These are phyloP conservation scores for Brachyistius frenatus DNA, from an alignment of 2,113 vertebrate species.

Conservation along the genomic window DNA sequence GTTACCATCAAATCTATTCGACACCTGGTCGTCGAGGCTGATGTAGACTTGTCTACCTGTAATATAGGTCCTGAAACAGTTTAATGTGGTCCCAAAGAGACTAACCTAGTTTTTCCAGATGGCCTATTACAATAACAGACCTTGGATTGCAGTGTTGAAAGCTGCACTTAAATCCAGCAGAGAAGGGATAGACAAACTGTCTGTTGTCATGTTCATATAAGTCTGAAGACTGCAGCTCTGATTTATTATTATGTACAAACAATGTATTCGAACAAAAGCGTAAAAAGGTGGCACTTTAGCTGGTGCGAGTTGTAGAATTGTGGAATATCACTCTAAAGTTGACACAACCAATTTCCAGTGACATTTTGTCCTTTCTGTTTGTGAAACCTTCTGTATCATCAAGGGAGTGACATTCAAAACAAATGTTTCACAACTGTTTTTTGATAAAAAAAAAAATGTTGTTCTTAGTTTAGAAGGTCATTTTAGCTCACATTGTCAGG, in stretches of 20 bases:
- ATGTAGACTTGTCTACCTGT: constrained; percentile 56
- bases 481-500: not conserved
- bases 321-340: not conserved
- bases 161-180: constrained; percentile 19
- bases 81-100: constrained; percentile 63
- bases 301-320: not conserved
- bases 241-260: constrained; percentile 26
- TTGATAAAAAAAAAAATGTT: constrained; percentile 2
- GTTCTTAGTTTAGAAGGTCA: not conserved
- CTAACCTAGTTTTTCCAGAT: constrained; percentile 68
- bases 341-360: constrained; percentile 7
- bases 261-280: not conserved
- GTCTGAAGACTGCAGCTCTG: constrained; percentile 5
- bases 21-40: constrained; percentile 50
- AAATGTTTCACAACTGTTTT: constrained; percentile 11
- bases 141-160: constrained; percentile 15
- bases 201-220: constrained; percentile 2
- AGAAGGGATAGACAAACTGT: not conserved
- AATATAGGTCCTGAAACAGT: constrained; percentile 64
- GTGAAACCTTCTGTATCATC: constrained; percentile 1
- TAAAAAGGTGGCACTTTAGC: not conserved
- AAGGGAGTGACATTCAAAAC: not conserved
- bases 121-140: constrained; percentile 47
- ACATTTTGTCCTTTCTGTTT: constrained; percentile 19
- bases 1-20: constrained; percentile 55